phyloP scores from a whole-genome alignment of 2,888 invertebrate species.

The Ptilodon capucinus region DNA sequence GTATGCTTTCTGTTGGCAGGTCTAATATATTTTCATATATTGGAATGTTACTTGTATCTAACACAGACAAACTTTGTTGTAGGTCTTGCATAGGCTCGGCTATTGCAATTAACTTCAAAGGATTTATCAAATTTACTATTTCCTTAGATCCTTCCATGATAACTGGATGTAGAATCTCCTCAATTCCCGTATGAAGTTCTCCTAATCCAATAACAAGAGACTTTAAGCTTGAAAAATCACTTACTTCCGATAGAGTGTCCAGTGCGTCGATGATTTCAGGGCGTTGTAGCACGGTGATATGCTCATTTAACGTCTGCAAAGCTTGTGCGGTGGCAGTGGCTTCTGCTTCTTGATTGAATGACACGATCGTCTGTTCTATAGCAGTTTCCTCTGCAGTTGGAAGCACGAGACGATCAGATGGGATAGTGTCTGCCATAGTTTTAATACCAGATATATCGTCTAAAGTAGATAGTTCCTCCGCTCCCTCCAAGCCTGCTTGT shows the following conservation, averaged over 20 bases:
- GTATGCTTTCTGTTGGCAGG: conserved; percentile 57
- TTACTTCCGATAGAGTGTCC: conserved; percentile 61
- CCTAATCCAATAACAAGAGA: conserved; percentile 52
- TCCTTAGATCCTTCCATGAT: conserved; percentile 58
- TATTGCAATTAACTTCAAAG: conserved; percentile 55
- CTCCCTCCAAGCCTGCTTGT: conserved; percentile 70
- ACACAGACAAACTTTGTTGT: conserved; percentile 59
- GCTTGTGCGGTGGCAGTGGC: conserved; percentile 57
- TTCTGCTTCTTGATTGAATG: conserved; percentile 36
- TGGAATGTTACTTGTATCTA: conserved; percentile 68
- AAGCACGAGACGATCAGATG: conserved; percentile 56
- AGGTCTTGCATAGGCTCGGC: conserved; percentile 68
- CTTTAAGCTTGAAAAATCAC: conserved; percentile 62
- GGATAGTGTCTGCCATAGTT: conserved; percentile 77
- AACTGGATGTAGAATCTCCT: conserved; percentile 64
- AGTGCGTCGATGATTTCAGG: conserved; percentile 62
- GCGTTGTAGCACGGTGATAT: conserved; percentile 57
- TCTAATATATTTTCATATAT: conserved; percentile 65
- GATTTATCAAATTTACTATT: conserved; percentile 37
- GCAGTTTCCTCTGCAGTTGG: conserved; percentile 52
- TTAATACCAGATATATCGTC: conserved; percentile 83
- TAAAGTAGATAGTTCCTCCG: conserved; percentile 80
- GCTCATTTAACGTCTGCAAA: conserved; percentile 59
- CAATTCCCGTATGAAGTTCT: conserved; percentile 56
- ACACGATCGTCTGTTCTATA: conserved; percentile 37